A percentile compares a stretch with the other conserved stretches of the same genome.
Evolutionary conservation across 2,888 invertebrate genomes (phyloP).

Genomic region (Ophion ventricosus): DNA sequence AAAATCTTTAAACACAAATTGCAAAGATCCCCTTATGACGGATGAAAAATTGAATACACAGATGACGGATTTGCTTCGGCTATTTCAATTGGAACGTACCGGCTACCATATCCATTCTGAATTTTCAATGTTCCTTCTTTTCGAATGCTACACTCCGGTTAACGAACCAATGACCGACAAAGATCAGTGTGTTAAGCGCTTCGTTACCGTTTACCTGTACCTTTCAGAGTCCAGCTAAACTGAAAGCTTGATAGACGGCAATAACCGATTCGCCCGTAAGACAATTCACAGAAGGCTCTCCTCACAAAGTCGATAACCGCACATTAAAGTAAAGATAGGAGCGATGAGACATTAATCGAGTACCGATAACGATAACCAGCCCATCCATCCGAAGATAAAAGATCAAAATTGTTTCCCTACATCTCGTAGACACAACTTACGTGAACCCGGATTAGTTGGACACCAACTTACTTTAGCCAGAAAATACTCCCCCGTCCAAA

Average conservation of each 20-base stretch:
- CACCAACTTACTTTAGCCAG: not conserved
- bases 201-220: not conserved
- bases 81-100: too few relatives aligned
- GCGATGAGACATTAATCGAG: slow-evolving; percentile 36
- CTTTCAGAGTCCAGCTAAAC: not conserved
- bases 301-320: slow-evolving; percentile 43
- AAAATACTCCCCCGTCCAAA: not conserved
- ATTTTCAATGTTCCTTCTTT: too few relatives aligned
- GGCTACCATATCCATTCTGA: too few relatives aligned
- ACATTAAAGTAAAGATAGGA: slow-evolving; percentile 21
- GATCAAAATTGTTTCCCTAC: slow-evolving; percentile 3
- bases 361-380: slow-evolving; percentile 34
- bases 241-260: slow-evolving; percentile 18
- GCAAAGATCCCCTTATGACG: too few relatives aligned
- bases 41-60: too few relatives aligned
- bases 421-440: not conserved
- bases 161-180: not conserved
- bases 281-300: slow-evolving; percentile 17
- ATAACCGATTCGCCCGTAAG: slow-evolving; percentile 4
- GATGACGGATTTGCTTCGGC: too few relatives aligned
- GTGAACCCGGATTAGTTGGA: not conserved
- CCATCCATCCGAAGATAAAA: slow-evolving; percentile 18
- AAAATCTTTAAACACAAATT: too few relatives aligned
- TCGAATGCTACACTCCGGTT: too few relatives aligned
- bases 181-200: not conserved